These are phyloP conservation scores for Eurytoma californica DNA, from an alignment of 2,888 invertebrate species.

Conservation along the genomic window DNA sequence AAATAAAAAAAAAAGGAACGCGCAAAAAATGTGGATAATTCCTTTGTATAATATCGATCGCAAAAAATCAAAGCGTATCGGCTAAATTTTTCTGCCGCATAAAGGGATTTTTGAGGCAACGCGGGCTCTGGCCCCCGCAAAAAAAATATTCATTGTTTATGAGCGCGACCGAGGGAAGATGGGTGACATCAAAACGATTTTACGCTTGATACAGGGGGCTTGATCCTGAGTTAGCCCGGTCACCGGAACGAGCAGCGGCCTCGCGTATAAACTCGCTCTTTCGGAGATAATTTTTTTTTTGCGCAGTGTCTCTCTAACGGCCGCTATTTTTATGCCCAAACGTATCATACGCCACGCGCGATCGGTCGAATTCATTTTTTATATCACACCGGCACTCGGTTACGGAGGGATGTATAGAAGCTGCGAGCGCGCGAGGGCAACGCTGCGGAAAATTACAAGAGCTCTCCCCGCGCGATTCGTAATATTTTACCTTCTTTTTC, in stretches of 20 bases:
- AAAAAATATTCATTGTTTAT: constrained; percentile 12
- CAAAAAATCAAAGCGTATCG: too few species aligned
- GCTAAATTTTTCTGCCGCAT: too few species aligned
- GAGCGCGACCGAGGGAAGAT: neutral
- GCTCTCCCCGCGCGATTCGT: too few species aligned
- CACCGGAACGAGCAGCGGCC: neutral
- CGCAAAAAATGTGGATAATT: too few species aligned
- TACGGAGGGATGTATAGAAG: too few species aligned
- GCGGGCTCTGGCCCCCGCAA: neutral
- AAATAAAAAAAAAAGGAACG: too few species aligned
- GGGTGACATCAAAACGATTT: constrained; percentile 43
- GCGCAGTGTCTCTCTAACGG: neutral
- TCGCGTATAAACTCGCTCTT: neutral
- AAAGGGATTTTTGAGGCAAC: neutral
- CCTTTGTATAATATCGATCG: too few species aligned
- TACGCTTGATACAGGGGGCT: constrained; percentile 28
- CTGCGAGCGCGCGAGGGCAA: too few species aligned
- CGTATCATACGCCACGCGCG: neutral
- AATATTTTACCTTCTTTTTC: too few species aligned
- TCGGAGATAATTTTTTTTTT: constrained; percentile 17
- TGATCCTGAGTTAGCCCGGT: constrained; percentile 18
- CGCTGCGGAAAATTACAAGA: too few species aligned
- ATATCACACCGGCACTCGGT: too few species aligned
- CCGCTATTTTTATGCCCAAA: constrained; percentile 18
- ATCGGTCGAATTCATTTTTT: neutral